A percentile compares a stretch with the other conserved stretches of the same genome.
Evolutionary conservation across 2,797 vertebrate genomes (phyloP).

Genomic region (Apogon talboti): DNA sequence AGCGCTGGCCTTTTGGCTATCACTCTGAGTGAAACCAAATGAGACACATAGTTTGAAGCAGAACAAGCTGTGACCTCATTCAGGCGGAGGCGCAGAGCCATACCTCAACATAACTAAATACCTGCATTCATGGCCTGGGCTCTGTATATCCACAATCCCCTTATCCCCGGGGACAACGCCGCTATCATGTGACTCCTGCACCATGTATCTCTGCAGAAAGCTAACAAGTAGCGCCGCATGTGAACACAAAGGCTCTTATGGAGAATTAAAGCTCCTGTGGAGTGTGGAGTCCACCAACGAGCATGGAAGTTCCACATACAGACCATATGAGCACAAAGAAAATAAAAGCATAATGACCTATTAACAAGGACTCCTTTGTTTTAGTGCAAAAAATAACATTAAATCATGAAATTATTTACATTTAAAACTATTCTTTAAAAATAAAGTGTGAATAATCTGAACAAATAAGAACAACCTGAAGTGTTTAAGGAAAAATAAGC

Average conservation of each 20-base stretch:
- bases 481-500: too few species aligned
- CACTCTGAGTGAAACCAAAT: conserved; percentile 38
- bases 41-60: conserved; percentile 58
- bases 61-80: conserved; percentile 71
- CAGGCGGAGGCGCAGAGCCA: conserved; percentile 30
- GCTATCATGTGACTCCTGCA: conserved; percentile 49
- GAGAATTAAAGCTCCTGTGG: conserved; percentile 44
- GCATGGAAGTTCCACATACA: too few species aligned
- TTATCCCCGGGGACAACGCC: conserved; percentile 55
- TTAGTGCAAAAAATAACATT: too few species aligned
- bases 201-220: conserved; percentile 44
- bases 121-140: conserved; percentile 40
- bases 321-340: too few species aligned
- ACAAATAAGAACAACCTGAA: too few species aligned
- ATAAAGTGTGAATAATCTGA: too few species aligned
- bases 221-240: conserved; percentile 41
- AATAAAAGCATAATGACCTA: too few species aligned
- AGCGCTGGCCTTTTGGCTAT: conserved; percentile 14
- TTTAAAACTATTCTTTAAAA: too few species aligned
- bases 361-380: too few species aligned
- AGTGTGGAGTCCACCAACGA: too few species aligned
- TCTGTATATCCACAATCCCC: conserved; percentile 35
- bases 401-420: too few species aligned
- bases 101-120: conserved; percentile 57
- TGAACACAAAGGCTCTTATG: conserved; percentile 50